Percentiles rank a stretch among this genome's conserved stretches.
Conservation (phyloP, 2,888 invertebrate species). For the Phalera bucephala region DNA sequence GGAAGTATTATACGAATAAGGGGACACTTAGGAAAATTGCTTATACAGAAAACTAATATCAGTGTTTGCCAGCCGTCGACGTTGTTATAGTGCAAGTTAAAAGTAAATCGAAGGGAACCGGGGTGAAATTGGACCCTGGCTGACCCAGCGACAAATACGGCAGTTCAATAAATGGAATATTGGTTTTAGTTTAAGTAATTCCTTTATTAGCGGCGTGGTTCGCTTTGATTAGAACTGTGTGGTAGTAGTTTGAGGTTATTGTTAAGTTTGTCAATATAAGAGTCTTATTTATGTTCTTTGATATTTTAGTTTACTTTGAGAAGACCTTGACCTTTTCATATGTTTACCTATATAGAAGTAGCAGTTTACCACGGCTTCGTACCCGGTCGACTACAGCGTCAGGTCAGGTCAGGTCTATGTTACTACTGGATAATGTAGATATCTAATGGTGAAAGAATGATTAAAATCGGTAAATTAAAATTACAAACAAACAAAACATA, state of each 20-base stretch:
- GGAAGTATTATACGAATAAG: conserved; percentile 65
- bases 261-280: background rate
- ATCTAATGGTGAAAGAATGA: too few species aligned
- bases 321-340: too few species aligned
- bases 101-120: conserved; percentile 16
- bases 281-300: background rate
- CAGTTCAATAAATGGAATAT: background rate
- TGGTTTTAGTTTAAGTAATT: conserved; percentile 2
- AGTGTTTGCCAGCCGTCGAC: conserved; percentile 75
- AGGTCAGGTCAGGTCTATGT: too few species aligned
- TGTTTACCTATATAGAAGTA: too few species aligned
- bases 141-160: conserved; percentile 1
- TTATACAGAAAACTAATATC: conserved; percentile 82
- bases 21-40: conserved; percentile 81
- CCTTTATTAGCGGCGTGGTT: background rate
- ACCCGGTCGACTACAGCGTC: too few species aligned
- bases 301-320: too few species aligned
- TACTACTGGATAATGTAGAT: too few species aligned
- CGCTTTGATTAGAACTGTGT: background rate
- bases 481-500: too few species aligned
- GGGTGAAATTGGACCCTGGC: conserved; percentile 15
- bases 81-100: conserved; percentile 37
- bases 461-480: too few species aligned
- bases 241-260: background rate
- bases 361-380: too few species aligned